phyloP scores from a whole-genome alignment of 2,888 invertebrate genomes.

The Pycnomerus fuliginosus region DNA sequence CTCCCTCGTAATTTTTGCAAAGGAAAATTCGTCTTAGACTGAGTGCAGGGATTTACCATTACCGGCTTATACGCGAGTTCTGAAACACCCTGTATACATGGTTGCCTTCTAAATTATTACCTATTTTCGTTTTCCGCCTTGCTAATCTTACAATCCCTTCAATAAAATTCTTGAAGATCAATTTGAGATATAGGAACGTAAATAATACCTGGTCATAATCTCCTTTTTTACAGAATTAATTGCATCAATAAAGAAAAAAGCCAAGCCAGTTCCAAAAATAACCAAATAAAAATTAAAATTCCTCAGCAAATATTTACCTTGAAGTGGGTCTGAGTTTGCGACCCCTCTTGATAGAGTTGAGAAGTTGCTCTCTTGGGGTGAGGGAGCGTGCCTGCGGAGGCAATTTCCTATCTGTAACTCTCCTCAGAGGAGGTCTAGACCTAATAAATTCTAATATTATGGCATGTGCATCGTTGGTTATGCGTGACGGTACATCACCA shows the following conservation, averaged over 20 bases:
- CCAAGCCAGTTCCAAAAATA: not conserved
- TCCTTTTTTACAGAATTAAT: no score
- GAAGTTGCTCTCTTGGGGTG: constrained; percentile 80
- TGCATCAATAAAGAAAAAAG: not conserved
- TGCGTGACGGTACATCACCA: constrained; percentile 76
- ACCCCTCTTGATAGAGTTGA: constrained; percentile 82
- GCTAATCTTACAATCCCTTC: no score
- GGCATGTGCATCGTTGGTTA: constrained; percentile 93
- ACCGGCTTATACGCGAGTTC: no score
- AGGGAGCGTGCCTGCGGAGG: constrained; percentile 71
- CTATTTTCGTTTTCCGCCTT: no score
- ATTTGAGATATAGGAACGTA: no score
- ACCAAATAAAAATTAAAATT: not conserved
- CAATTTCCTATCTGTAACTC: constrained; percentile 83
- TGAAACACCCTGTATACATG: no score
- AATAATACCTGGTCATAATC: no score
- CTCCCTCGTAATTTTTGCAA: no score
- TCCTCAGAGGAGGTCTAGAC: constrained; percentile 89
- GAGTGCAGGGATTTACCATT: no score
- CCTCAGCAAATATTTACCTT: constrained; percentile 29
- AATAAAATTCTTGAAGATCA: no score
- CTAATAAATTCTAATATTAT: constrained; percentile 96
- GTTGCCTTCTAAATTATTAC: no score
- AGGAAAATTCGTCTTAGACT: no score
- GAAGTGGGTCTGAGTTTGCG: constrained; percentile 63